Conservation (phyloP, 2,113 vertebrate species). For the Sciurus niger region DNA sequence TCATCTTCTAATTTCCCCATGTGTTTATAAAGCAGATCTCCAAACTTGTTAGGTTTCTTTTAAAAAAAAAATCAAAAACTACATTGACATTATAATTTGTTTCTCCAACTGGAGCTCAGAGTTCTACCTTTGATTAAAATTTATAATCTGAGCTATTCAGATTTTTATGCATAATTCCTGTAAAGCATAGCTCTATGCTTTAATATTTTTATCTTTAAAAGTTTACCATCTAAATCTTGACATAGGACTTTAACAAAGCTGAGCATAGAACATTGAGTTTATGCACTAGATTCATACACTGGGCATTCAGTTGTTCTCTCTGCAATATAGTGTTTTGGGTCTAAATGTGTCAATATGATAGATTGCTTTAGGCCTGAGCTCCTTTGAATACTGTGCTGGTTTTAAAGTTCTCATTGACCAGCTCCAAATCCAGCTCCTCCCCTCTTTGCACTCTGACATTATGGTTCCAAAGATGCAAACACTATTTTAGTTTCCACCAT, state of each 20-base stretch:
- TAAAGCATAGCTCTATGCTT: neutral
- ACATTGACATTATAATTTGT: neutral
- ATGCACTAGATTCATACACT: neutral
- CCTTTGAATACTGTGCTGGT: neutral
- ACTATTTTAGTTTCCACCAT: neutral
- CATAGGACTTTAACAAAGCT: neutral
- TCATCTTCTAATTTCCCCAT: neutral
- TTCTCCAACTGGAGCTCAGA: neutral
- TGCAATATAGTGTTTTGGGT: neutral
- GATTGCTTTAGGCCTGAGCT: neutral
- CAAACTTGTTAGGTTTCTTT: neutral
- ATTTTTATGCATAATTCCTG: neutral
- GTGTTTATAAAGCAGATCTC: neutral
- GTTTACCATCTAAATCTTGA: neutral
- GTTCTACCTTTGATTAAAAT: neutral
- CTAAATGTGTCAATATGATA: neutral
- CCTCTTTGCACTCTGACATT: neutral
- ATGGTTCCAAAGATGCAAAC: neutral
- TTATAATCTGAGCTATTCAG: conserved; percentile 4
- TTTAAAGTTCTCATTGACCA: neutral
- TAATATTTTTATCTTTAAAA: neutral
- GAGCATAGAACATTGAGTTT: neutral
- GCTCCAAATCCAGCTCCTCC: neutral
- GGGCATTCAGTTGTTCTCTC: neutral
- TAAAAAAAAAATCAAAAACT: neutral